phyloP scores from a whole-genome alignment of 2,113 vertebrate genomes.

The Nothobranchius furzeri region DNA sequence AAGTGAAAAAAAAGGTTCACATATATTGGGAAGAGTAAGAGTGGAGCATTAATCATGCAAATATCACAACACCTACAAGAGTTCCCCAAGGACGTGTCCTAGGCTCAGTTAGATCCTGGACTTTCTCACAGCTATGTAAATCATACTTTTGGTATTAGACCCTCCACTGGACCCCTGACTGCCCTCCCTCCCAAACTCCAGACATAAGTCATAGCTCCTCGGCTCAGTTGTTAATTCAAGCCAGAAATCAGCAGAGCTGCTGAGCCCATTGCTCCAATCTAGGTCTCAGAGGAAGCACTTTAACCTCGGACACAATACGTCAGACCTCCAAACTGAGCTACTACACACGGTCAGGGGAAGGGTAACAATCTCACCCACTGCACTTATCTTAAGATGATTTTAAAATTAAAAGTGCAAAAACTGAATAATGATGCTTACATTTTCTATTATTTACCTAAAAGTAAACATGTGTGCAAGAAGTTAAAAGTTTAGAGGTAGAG shows the following conservation, averaged over 20 bases:
- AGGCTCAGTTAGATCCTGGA: slow-evolving; percentile 71
- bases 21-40: slow-evolving; percentile 45
- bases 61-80: slow-evolving; percentile 73
- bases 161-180: slow-evolving; percentile 49
- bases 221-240: slow-evolving; percentile 74
- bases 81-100: slow-evolving; percentile 56
- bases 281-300: slow-evolving; percentile 70
- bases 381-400: neutral
- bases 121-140: slow-evolving; percentile 76
- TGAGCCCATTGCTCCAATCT: slow-evolving; percentile 54
- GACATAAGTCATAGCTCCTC: slow-evolving; percentile 60
- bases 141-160: slow-evolving; percentile 68
- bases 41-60: slow-evolving; percentile 72
- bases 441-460: neutral
- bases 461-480: slow-evolving; percentile 29
- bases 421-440: neutral
- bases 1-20: slow-evolving; percentile 70
- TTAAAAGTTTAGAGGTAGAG: slow-evolving; percentile 37
- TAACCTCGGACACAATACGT: slow-evolving; percentile 58
- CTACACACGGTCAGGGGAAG: slow-evolving; percentile 21
- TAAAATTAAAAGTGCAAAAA: neutral
- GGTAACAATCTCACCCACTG: neutral
- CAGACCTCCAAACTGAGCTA: slow-evolving; percentile 62
- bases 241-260: slow-evolving; percentile 67
- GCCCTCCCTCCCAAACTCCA: slow-evolving; percentile 43